Conservation (phyloP, 2,113 vertebrate species). For the Sclerurus mexicanus region DNA sequence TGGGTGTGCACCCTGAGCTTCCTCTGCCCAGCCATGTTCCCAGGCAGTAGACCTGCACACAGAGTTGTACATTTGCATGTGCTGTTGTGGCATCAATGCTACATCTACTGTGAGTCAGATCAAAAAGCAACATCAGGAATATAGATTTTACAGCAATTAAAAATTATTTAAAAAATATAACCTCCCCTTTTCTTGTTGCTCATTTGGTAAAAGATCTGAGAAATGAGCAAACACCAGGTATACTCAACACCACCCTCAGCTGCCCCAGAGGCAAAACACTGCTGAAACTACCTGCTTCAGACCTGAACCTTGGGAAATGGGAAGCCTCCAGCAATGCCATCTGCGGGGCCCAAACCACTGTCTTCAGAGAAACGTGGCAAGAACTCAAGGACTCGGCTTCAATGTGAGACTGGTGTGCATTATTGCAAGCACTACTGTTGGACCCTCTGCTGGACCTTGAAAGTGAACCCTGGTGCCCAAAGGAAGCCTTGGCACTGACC, state of each 20-base stretch:
- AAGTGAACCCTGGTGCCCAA: not conserved
- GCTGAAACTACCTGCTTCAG: not conserved
- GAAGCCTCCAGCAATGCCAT: not conserved
- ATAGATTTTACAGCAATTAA: not conserved
- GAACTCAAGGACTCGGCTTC: not conserved
- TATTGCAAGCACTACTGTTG: not conserved
- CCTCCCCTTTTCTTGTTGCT: not conserved
- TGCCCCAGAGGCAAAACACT: not conserved
- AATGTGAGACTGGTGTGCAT: not conserved
- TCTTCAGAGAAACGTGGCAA: not conserved
- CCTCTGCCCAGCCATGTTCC: not conserved
- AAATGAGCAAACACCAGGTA: accelerated
- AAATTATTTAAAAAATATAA: not conserved
- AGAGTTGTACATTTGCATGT: accelerated
- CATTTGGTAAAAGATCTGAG: not conserved
- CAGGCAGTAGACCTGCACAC: not conserved
- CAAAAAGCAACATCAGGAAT: not conserved
- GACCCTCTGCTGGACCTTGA: not conserved
- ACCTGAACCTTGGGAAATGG: not conserved
- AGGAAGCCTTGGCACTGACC: accelerated
- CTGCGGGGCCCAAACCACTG: not conserved
- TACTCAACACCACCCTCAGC: not conserved
- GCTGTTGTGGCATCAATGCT: not conserved
- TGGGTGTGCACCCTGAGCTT: accelerated
- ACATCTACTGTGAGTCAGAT: not conserved